Percentiles rank a stretch among this genome's conserved stretches.
Evolutionary conservation across 2,888 invertebrate genomes (phyloP).

Genomic region (Luperina nickerlii): DNA sequence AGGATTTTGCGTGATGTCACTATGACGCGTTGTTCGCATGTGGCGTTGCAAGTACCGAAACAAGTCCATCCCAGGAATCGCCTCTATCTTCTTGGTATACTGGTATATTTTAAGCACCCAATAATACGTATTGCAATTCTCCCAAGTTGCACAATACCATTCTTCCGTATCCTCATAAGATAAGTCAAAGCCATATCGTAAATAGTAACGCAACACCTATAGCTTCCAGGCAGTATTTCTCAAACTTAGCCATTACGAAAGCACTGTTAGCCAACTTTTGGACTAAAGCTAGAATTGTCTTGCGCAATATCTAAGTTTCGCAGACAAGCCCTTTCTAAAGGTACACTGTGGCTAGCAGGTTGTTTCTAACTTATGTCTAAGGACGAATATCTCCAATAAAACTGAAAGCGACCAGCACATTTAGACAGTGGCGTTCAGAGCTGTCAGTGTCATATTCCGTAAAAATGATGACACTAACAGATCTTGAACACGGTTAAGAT

Average conservation of each 20-base stretch:
- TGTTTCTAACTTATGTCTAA: neutral
- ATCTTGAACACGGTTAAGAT: neutral
- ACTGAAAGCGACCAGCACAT: neutral
- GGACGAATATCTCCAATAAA: neutral
- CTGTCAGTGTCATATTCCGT: neutral
- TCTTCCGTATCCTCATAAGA: slow-evolving; percentile 40
- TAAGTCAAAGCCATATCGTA: slow-evolving; percentile 33
- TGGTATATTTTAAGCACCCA: neutral
- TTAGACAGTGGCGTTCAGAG: neutral
- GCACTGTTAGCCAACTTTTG: slow-evolving; percentile 32
- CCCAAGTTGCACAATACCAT: neutral
- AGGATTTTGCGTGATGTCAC: too few species aligned
- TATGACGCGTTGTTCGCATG: too few species aligned
- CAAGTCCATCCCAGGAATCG: neutral
- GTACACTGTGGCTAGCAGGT: neutral
- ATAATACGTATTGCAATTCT: neutral
- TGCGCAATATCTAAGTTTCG: slow-evolving; percentile 44
- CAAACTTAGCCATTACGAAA: slow-evolving; percentile 45
- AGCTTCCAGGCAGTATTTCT: slow-evolving; percentile 33
- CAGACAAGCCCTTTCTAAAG: slow-evolving; percentile 46
- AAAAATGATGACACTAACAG: neutral
- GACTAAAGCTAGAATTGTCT: slow-evolving; percentile 34
- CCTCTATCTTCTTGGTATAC: neutral
- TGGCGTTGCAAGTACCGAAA: too few species aligned
- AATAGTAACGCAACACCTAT: slow-evolving; percentile 31